A percentile compares a stretch with the other conserved stretches of the same genome.
Conservation (phyloP, 2,113 vertebrate genomes). For the Lethenteron camtschaticum region DNA sequence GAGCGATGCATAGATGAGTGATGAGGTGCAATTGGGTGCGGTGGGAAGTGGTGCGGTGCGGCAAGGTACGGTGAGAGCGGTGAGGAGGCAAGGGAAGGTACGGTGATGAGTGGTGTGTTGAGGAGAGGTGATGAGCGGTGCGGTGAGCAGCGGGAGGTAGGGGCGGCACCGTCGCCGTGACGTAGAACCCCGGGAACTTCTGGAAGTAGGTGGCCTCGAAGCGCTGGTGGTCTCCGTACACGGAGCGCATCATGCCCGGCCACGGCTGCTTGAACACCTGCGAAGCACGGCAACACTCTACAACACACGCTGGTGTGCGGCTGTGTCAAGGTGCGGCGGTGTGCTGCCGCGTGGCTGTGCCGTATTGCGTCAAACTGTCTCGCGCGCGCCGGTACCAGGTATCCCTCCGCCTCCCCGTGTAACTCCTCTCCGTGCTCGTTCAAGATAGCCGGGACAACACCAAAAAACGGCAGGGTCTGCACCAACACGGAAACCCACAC, state of each 20-base stretch:
- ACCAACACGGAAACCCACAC: background rate
- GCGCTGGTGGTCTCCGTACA: conserved; percentile 29
- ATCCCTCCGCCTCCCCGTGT: conserved; percentile 37
- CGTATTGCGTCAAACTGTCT: too few relatives aligned
- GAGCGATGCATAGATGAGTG: too few relatives aligned
- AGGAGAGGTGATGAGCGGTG: too few relatives aligned
- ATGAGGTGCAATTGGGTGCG: too few relatives aligned
- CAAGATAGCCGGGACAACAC: conserved; percentile 31
- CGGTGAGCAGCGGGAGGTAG: background rate
- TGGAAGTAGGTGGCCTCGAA: conserved; percentile 40
- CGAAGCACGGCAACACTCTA: background rate
- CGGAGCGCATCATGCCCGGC: conserved; percentile 37
- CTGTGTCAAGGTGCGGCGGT: too few relatives aligned
- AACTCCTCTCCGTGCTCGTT: conserved; percentile 38
- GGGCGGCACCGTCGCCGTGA: conserved; percentile 32
- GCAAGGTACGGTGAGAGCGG: too few relatives aligned
- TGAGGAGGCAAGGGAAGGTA: too few relatives aligned
- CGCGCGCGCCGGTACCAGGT: conserved; percentile 20
- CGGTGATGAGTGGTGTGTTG: too few relatives aligned
- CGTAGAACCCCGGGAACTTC: conserved; percentile 39
- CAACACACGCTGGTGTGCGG: too few relatives aligned
- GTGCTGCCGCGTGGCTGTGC: too few relatives aligned
- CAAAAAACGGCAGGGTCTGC: conserved; percentile 44
- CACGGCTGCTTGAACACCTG: conserved; percentile 38
- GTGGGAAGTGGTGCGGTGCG: too few relatives aligned